Evolutionary conservation across 2,888 invertebrate genomes (phyloP), one percentile per base, ranked within the genome.

Genomic region (Diabrotica balteata): DNA sequence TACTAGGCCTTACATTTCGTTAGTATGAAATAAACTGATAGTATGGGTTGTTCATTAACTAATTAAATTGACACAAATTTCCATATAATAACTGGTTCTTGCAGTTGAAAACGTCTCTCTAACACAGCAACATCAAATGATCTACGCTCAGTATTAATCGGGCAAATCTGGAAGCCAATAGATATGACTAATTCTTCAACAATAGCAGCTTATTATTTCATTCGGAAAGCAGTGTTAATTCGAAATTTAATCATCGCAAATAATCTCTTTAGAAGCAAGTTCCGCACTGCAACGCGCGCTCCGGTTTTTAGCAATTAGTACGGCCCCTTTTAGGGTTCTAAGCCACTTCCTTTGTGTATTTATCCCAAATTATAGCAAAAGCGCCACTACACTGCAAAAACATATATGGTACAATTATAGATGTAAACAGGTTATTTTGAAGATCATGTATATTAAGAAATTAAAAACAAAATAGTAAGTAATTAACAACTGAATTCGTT

Each of bases 271-370:
- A 32, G 54, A 49, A 46, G 51, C 67, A 58, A 67, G 67, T 60
- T 60, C 50, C 54, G 22, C 9, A 53, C 61, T 45, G 60, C 47
- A 47, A 47, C 47, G 8, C 10, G 47, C 47, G 53, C 54, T n/a
- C 54, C 47, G 67, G 67, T 72, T 72, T 69, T 63, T 63, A 59
- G 59, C 66, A 72, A 69, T 69, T 68, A 69, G 65, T 66, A 62
- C 52, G 55, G 57, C 32, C 65, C 67, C 62, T 67, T 62, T 58
- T 59, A 53, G 62, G 57, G 59, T 44, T 44, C 46, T 63, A 65
- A 67, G 65, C 67, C 67, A 67, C 65, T 51, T 59, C 69, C 72
- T 72, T 72, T 72, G 72, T 72, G 67, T 66, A 51, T 9, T 51
- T 51, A 51, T 51, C n/a, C 32, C 32, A 32, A 32, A 32, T 32